Conservation (phyloP, 1,140 invertebrate species). For the Drosophila tsacasi region DNA sequence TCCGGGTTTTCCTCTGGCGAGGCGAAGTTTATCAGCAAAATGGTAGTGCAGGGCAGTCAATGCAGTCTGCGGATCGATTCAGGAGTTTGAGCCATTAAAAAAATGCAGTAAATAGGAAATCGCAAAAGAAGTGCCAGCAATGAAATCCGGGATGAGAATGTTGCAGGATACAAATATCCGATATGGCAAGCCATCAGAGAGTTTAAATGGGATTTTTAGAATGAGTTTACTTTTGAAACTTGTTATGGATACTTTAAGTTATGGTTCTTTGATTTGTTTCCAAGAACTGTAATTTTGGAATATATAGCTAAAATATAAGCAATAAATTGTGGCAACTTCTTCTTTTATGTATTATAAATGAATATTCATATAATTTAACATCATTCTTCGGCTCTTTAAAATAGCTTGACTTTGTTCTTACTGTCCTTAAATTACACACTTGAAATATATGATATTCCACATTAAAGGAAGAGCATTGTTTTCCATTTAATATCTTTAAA, state of each 20-base stretch:
- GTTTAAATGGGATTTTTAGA: conserved; percentile 6
- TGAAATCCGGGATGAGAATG: conserved; percentile 16
- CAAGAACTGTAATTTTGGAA: background rate
- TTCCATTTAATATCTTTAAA: background rate
- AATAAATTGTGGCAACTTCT: too few relatives aligned
- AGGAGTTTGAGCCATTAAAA: conserved; percentile 37
- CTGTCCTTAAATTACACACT: background rate
- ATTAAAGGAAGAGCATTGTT: background rate
- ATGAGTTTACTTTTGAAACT: background rate
- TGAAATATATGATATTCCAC: background rate
- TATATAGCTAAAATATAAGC: too few relatives aligned
- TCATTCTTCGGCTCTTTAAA: background rate
- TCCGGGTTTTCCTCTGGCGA: conserved; percentile 20
- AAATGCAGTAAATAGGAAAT: conserved; percentile 43
- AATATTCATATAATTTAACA: background rate
- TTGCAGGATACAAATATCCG: conserved; percentile 25
- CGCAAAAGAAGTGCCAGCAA: conserved; percentile 12
- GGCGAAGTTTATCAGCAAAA: conserved; percentile 37
- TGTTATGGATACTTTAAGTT: background rate
- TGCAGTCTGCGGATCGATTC: conserved; percentile 42
- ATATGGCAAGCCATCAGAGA: conserved; percentile 15
- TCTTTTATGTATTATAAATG: too few relatives aligned
- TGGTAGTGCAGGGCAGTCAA: conserved; percentile 31
- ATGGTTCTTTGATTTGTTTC: background rate
- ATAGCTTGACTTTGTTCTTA: background rate